Conservation (phyloP, 2,797 vertebrate genomes). For the Thaleichthys pacificus region DNA sequence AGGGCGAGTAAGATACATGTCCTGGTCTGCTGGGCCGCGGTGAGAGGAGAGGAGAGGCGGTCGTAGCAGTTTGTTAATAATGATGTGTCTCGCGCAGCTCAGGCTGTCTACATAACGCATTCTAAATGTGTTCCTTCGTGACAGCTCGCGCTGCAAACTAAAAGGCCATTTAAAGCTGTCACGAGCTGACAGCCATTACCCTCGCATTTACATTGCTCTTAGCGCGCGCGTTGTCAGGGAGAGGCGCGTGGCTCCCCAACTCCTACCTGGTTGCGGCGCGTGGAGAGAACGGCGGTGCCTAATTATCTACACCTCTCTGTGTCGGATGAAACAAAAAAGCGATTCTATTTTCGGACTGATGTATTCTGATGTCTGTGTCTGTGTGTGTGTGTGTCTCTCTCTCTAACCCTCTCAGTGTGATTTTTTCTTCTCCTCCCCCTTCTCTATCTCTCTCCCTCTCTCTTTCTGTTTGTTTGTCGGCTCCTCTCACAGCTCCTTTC, state of each 20-base stretch:
- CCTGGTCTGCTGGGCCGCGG: slow-evolving; percentile 65
- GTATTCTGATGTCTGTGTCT: slow-evolving; percentile 53
- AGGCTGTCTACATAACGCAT: slow-evolving; percentile 46
- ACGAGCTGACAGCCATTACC: slow-evolving; percentile 87
- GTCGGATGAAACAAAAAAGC: slow-evolving; percentile 45
- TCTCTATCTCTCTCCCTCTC: slow-evolving; percentile 29
- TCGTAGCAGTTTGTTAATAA: slow-evolving; percentile 49
- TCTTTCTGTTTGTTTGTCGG: slow-evolving; percentile 55
- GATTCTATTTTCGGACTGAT: slow-evolving; percentile 57
- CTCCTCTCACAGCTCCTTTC: slow-evolving; percentile 29
- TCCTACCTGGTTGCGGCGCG: slow-evolving; percentile 78
- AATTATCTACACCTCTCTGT: slow-evolving; percentile 83
- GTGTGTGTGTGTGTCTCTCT: not conserved
- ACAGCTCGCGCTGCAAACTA: slow-evolving; percentile 55
- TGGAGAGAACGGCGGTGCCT: slow-evolving; percentile 63
- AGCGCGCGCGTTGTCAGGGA: slow-evolving; percentile 82
- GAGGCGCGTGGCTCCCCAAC: slow-evolving; percentile 75
- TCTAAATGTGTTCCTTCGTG: slow-evolving; percentile 43
- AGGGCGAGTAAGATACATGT: slow-evolving; percentile 76
- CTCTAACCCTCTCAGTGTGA: slow-evolving; percentile 5
- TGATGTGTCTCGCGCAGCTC: slow-evolving; percentile 46
- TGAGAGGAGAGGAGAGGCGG: not conserved
- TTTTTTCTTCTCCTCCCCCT: not conserved
- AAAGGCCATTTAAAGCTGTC: slow-evolving; percentile 65
- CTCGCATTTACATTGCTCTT: slow-evolving; percentile 86